Base-by-base conservation (phyloP, 2,888 invertebrate genomes). In the Tipula helvola region DNA sequence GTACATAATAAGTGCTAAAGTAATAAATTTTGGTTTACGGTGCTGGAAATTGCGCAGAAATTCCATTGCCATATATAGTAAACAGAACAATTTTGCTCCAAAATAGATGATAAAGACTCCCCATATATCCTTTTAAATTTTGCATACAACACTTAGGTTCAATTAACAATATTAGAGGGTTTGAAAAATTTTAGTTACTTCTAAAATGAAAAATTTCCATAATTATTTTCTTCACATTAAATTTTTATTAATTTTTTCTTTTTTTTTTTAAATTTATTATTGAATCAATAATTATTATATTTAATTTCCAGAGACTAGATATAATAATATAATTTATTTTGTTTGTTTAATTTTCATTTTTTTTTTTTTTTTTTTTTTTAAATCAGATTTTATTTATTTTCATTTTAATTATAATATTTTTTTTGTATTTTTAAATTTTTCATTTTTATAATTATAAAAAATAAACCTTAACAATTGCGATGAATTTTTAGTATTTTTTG, bases 281-380 rank as follows among this genome's bases (percentile, higher is more conserved):
- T 84, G 41, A 84, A 84, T 84, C 39, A 84, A 84, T 85, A 85
- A 85, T 85, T 85, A 85, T 85, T 85, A 85, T 85, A 85, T 85
- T 85, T 85, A 85, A 85, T 85, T 85, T 85, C 42, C 42, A 42
- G 42, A 42, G 85, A 85, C 85, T 85, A 85, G 85, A 85, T 85
- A 85, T 85, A 85, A 85, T 85, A 85, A 85, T 85, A 85, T 83
- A 83, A 36, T 84, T 36, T 83, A 36, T 83, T 83, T 83, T 83
- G 10, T 44, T 44, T 44, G 10, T 83, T 83, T 84, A 84, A 41
- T 39, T 84, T 84, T 39, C 41, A 8, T 16, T 84, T 84, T n/a
- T 5, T n/a, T 10, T 84, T 39, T 41, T 39, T n/a, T 39, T 84
- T 83, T 83, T 39, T 39, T 39, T 39, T 36, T 83, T 83, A 36